Conservation (phyloP, 2,113 vertebrate species). For the Tauraco erythrolophus region DNA sequence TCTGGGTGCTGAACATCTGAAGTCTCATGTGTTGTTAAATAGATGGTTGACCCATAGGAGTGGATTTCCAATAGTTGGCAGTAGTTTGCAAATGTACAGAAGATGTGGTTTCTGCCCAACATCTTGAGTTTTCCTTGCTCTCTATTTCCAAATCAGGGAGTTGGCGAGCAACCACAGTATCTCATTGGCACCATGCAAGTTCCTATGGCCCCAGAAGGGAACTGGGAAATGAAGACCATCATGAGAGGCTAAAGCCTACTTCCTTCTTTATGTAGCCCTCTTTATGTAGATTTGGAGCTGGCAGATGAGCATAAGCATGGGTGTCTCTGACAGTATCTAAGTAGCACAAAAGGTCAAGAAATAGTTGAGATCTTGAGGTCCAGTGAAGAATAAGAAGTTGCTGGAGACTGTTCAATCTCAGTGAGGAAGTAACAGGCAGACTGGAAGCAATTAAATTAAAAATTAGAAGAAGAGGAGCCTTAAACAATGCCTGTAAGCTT, state of each 20-base stretch:
- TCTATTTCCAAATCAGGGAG: background rate
- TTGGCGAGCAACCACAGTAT: background rate
- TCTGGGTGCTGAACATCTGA: background rate
- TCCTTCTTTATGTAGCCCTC: background rate
- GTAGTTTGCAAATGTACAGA: background rate
- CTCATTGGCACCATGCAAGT: background rate
- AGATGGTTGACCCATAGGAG: background rate
- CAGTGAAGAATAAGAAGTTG: background rate
- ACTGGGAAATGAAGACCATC: background rate
- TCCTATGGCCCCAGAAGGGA: background rate
- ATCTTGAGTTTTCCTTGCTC: background rate
- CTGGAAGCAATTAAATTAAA: background rate
- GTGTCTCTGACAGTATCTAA: background rate
- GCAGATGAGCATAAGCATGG: rapidly evolving
- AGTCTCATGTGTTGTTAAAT: background rate
- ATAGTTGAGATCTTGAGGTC: background rate
- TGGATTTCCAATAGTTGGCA: background rate
- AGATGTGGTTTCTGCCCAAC: background rate
- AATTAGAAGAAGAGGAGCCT: background rate
- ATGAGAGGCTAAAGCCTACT: background rate
- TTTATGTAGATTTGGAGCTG: background rate
- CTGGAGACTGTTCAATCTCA: background rate
- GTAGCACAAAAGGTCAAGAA: background rate
- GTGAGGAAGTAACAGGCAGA: background rate
- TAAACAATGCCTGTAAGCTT: background rate